A percentile compares a stretch with the other conserved stretches of the same genome.
Evolutionary conservation across 2,888 invertebrate genomes (phyloP).

Genomic region (Ophion slaviceki): DNA sequence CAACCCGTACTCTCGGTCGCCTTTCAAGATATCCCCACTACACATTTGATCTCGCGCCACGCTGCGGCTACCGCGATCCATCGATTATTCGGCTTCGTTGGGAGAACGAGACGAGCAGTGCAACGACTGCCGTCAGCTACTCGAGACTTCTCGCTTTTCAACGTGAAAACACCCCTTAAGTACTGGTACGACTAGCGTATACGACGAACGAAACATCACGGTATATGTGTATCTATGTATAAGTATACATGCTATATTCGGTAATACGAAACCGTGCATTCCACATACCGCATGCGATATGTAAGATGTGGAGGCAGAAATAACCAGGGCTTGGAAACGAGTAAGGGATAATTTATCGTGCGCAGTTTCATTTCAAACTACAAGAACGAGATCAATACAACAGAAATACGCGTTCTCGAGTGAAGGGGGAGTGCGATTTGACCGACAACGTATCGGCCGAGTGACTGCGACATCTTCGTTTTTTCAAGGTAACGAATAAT

Average conservation of each 20-base stretch:
- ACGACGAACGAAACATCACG: background rate
- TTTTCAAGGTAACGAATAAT: conserved; percentile 13
- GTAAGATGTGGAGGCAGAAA: conserved; percentile 18
- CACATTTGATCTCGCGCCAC: conserved; percentile 3
- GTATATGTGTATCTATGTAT: background rate
- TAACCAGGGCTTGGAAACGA: conserved; percentile 1
- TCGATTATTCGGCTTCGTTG: conserved; percentile 36
- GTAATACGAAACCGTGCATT: conserved; percentile 6
- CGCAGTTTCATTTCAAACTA: conserved; percentile 21
- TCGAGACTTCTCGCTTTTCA: conserved; percentile 22
- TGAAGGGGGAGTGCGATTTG: background rate
- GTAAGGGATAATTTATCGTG: conserved; percentile 14
- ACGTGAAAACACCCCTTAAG: background rate
- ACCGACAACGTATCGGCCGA: background rate
- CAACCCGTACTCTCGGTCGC: background rate
- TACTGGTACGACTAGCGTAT: background rate
- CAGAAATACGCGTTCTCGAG: background rate
- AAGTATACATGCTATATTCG: background rate
- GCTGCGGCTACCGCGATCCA: conserved; percentile 1
- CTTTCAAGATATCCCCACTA: conserved; percentile 30
- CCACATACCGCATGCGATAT: background rate
- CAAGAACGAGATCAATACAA: background rate
- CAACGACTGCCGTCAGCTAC: background rate
- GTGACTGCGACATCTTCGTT: background rate
- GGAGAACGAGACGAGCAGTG: conserved; percentile 25